Evolutionary conservation across 2,888 invertebrate species (phyloP), one percentile per base, ranked within the genome.

Genomic region (Drosophila merina): DNA sequence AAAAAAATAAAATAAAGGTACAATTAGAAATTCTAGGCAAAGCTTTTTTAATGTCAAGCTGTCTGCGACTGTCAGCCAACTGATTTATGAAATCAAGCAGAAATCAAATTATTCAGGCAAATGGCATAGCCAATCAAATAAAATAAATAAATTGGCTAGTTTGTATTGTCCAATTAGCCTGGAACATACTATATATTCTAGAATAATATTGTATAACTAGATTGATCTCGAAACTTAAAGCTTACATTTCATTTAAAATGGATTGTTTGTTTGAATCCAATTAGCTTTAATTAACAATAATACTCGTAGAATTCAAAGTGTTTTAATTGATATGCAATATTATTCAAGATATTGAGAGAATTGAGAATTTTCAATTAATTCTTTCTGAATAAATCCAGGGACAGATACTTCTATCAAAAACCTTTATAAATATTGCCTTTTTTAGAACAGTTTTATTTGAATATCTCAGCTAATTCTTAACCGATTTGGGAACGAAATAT

Each of bases 21-120:
- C 20, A 20, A 20, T 33, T 56, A 49, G 6, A 48, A 56, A 56
- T 36, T 45, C 47, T 60, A 30, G 38, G 12, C 38, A 20, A 40
- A 59, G 25, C 28, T 59, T 31, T 31, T n/a, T n/a, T 9, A 14
- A 40, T 40, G 60, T 30, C 40, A 62, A 62, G 30, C 62, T 62
- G 62, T 62, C 40, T 40, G 2, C 9, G 10, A n/a, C 40, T 62
- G 62, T 40, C 31, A 40, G 31, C 14, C 3, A 28, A 48, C 6
- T 62, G 63, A 62, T 62, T 62, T 62, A 62, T 48, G n/a, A 40
- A 31, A 14, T 26, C 33, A 9, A 9, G 2, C 6, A 40, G 1
- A 7, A 31, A 62, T 62, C 26, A 62, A 42, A 42, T 48, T 60
- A 48, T 31, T 10, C 12, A 4, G 54, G n/a, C 28, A 28, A n/a